Base-by-base conservation (phyloP, 2,888 invertebrate genomes). In the Clistopyga incitator region DNA sequence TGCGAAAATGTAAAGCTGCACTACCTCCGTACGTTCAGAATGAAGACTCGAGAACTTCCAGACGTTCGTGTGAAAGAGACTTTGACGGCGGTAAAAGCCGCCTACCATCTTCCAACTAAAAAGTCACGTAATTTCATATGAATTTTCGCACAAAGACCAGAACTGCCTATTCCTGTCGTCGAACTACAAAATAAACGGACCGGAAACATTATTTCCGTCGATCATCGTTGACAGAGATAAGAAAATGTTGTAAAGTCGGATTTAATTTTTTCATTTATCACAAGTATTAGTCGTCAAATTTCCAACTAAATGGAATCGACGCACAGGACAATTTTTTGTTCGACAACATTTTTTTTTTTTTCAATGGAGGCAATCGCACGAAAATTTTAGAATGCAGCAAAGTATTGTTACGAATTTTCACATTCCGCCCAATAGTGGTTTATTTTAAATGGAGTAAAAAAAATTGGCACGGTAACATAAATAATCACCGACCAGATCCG, bases 1-100 rank as follows among this genome's bases (percentile, higher is more conserved):
- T 70, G 78, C 67, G 84, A 79, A 84, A 87, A 86, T 34, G 25
- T 29, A 50, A 52, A 61, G 20, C 25, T 76, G 34, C 20, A 59
- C 47, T 52, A 71, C 42, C 34, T 47, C 25, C 47, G 47, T 13
- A 75, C 34, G 38, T 13, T 70, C 50, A 18, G 18, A 34, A 68
- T 29, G 25, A 71, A 56, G 20, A 45, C 61, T 47, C 59, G 42
- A 68, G 52, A 72, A 84, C 77, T 72, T 70, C 61, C 47, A 15
- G 64, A 72, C 77, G 54, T 45, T 61, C 18, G 52, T 68, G 61
- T 70, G 68, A 77, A 75, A 75, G 54, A 72, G 64, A 74, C 84
- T 78, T 78, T 81, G 78, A 74, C 45, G 54, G 50, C 45, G 54
- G 50, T 23, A 79, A 84, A 82, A 42, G 61, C 54, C 79, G 82